These are phyloP conservation scores for Watsonalla cultraria DNA, from an alignment of 2,888 invertebrate species.

Conservation along the genomic window DNA sequence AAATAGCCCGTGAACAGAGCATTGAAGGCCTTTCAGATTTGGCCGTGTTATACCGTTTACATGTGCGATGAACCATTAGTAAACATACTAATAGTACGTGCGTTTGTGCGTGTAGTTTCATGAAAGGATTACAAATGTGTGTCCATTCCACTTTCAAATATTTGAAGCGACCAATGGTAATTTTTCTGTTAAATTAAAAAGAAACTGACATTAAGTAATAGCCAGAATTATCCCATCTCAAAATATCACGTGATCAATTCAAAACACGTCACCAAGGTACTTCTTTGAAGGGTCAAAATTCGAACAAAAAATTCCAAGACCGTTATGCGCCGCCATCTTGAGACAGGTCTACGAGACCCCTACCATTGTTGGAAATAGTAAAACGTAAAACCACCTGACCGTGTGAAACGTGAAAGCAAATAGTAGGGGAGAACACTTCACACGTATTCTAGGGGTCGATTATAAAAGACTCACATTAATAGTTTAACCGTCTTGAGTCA, in stretches of 20 bases:
- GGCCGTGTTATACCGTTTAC: too few species aligned
- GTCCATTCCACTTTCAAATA: too few species aligned
- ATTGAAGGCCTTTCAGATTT: too few species aligned
- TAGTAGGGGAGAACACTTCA: slow-evolving; percentile 24
- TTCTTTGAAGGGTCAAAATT: slow-evolving; percentile 33
- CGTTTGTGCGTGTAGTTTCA: too few species aligned
- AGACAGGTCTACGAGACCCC: slow-evolving; percentile 43
- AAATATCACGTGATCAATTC: slow-evolving; percentile 1
- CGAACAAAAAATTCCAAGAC: slow-evolving; percentile 39
- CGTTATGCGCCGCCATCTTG: slow-evolving; percentile 51
- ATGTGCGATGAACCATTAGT: too few species aligned
- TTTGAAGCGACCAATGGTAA: too few species aligned
- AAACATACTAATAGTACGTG: too few species aligned
- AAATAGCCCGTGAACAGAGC: too few species aligned
- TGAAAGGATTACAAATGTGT: too few species aligned
- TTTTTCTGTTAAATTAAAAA: background rate
- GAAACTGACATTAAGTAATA: background rate
- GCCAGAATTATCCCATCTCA: background rate
- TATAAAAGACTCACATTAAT: slow-evolving; percentile 2
- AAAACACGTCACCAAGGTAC: slow-evolving; percentile 24
- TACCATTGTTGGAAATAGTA: slow-evolving; percentile 38
- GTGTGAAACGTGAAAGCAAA: slow-evolving; percentile 45
- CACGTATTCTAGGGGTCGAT: slow-evolving; percentile 7
- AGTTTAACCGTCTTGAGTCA: slow-evolving; percentile 1
- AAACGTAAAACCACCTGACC: slow-evolving; percentile 49